Percentiles rank a stretch among this genome's conserved stretches.
These are phyloP conservation scores for Otolemur crassicaudatus DNA, from an alignment of 2,797 vertebrate species.

Conservation along the genomic window DNA sequence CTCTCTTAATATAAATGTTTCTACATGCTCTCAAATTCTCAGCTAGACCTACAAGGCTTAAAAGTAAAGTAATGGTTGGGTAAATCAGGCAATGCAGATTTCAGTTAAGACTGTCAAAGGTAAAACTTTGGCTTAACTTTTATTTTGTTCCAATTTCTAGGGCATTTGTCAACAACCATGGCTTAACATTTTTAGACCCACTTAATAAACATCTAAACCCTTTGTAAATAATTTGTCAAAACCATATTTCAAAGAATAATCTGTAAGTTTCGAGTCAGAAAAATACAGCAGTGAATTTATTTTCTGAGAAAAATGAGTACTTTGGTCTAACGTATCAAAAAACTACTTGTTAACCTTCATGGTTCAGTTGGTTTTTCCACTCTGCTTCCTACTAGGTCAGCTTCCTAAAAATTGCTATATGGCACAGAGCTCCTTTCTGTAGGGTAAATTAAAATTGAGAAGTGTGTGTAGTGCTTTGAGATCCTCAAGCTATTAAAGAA, in stretches of 20 bases:
- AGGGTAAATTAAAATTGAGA: constrained; percentile 16
- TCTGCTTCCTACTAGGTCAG: background rate
- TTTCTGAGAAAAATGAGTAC: background rate
- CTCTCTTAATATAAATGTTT: constrained; percentile 4
- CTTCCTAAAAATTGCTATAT: background rate
- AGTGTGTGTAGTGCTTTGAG: background rate
- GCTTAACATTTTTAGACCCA: constrained; percentile 1
- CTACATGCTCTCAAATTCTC: constrained; percentile 53
- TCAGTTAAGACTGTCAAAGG: background rate
- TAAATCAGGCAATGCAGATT: background rate
- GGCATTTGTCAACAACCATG: background rate
- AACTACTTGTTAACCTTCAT: background rate
- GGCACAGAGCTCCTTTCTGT: background rate
- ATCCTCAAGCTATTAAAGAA: background rate
- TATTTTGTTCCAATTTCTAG: constrained; percentile 8
- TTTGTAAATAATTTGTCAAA: background rate
- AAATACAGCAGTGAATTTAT: background rate
- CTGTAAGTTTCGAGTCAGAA: constrained; percentile 1
- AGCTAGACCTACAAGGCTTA: background rate
- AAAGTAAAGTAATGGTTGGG: background rate
- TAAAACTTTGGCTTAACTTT: background rate
- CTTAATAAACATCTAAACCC: background rate
- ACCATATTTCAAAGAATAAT: constrained; percentile 46
- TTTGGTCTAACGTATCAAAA: constrained; percentile 2
- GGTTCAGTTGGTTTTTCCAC: background rate